Base-by-base conservation (phyloP, 2,797 vertebrate species). In the Molossus alvarezi region DNA sequence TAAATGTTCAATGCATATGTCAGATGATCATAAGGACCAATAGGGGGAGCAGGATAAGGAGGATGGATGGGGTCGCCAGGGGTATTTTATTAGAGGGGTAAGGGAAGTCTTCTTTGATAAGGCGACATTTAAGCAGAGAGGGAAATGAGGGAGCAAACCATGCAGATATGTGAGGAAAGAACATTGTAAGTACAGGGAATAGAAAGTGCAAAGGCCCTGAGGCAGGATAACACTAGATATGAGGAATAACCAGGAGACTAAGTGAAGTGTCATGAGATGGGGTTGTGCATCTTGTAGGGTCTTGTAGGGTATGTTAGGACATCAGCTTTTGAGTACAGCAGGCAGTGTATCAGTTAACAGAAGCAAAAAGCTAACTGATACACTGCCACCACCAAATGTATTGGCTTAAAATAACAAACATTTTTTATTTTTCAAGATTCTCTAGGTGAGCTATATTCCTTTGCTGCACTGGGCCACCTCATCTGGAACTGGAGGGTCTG, bases 101-200 rank as follows among this genome's bases (percentile, higher is more conserved):
- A 69, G 45, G 37, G 33, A 67, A 23, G 2, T 37, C 73, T 48
- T 80, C 18, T 64, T 25, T 48, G n/a, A 37, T 48, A 72, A 27
- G 33, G 45, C 82, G n/a, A 65, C 87, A 57, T 64, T 21, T 79
- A 37, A 90, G 64, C 58, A 92, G 82, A 92, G 41, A 84, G 72
- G 33, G 77, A 72, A 85, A 9, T 9, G 20, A 91, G 41, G 57
- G 84, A 83, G 1, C 37, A 89, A 75, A 65, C 23, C 23, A 6
- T 33, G 5, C 55, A 77, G 45, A 1, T 45, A 5, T 6, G 67
- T 37, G 33, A 65, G 65, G 67, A 60, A 71, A 80, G n/a, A 60
- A 27, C 65, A 60, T 73, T 60, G 23, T 37, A 55, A 60, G 41
- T 17, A 4, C 27, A 27, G 41, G 21, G 60, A 58, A 58, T 13